Evolutionary conservation across 1,140 invertebrate species (phyloP).

Genomic region (Pseudomyrmex concolor): DNA sequence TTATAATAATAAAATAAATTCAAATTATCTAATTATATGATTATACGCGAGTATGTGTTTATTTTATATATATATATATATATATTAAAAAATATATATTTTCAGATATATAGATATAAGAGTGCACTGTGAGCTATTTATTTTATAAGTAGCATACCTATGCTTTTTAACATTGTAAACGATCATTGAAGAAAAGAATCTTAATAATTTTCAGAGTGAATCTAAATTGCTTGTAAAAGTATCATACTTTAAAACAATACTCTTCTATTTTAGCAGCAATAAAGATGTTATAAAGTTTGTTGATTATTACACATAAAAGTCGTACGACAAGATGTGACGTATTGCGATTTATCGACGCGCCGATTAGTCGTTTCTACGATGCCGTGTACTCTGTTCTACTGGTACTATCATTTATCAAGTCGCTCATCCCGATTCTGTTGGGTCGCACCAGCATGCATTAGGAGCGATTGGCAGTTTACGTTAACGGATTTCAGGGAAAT

Average conservation of each 20-base stretch:
- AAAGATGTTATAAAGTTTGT: neutral
- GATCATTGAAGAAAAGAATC: neutral
- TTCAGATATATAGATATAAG: too few relatives aligned
- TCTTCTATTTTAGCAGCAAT: neutral
- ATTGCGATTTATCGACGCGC: slow-evolving; percentile 23
- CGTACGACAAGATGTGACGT: slow-evolving; percentile 7
- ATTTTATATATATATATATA: neutral
- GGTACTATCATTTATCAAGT: slow-evolving; percentile 41
- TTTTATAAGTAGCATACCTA: neutral
- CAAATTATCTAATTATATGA: neutral
- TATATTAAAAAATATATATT: too few relatives aligned
- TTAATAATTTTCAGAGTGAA: neutral
- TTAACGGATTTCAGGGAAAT: slow-evolving; percentile 35
- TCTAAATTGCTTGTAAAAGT: neutral
- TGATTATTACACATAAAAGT: slow-evolving; percentile 19
- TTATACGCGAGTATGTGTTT: neutral
- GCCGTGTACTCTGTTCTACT: neutral
- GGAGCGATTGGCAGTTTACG: slow-evolving; percentile 40
- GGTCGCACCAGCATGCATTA: slow-evolving; percentile 32
- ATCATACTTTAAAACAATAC: neutral
- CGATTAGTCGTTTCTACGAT: slow-evolving; percentile 49
- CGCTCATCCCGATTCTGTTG: slow-evolving; percentile 17
- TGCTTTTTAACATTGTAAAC: neutral
- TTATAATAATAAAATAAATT: neutral
- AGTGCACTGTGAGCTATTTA: neutral